Evolutionary conservation across 2,113 vertebrate genomes (phyloP).

Genomic region (Gracilinanus agilis): DNA sequence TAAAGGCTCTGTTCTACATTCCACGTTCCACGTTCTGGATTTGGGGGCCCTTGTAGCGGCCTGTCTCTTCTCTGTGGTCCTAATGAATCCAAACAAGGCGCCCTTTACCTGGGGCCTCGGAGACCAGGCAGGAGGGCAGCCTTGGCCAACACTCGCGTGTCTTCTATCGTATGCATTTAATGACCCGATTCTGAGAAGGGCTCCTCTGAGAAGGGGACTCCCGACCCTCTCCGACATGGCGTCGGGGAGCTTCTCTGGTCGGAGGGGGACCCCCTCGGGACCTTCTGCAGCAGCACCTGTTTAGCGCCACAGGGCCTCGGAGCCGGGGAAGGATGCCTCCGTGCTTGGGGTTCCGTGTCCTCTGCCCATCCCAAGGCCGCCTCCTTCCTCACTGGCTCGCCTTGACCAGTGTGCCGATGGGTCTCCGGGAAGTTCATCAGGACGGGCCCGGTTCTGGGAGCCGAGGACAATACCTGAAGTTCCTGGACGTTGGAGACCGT

Average conservation of each 20-base stretch:
- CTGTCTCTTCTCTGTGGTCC: neutral
- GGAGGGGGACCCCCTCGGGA: too few species aligned
- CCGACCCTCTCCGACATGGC: too few species aligned
- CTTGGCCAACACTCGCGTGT: too few species aligned
- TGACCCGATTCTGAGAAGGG: neutral
- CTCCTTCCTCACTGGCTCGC: slow-evolving; percentile 73
- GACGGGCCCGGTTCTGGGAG: slow-evolving; percentile 83
- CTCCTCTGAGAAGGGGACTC: too few species aligned
- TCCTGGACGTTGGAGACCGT: slow-evolving; percentile 83
- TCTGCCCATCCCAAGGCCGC: too few species aligned
- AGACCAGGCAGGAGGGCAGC: too few species aligned
- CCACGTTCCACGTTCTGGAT: too few species aligned
- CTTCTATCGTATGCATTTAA: neutral
- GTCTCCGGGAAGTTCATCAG: slow-evolving; percentile 79
- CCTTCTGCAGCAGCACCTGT: neutral
- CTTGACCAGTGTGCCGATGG: slow-evolving; percentile 81
- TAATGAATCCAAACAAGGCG: neutral
- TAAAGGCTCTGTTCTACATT: slow-evolving; percentile 51
- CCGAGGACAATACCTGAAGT: slow-evolving; percentile 84
- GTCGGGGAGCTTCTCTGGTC: neutral
- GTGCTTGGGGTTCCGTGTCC: neutral
- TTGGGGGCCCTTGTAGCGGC: neutral
- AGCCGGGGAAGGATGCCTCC: neutral
- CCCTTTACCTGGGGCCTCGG: neutral
- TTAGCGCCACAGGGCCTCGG: neutral